Base-by-base conservation (phyloP, 2,113 vertebrate species). In the Albula goreensis region DNA sequence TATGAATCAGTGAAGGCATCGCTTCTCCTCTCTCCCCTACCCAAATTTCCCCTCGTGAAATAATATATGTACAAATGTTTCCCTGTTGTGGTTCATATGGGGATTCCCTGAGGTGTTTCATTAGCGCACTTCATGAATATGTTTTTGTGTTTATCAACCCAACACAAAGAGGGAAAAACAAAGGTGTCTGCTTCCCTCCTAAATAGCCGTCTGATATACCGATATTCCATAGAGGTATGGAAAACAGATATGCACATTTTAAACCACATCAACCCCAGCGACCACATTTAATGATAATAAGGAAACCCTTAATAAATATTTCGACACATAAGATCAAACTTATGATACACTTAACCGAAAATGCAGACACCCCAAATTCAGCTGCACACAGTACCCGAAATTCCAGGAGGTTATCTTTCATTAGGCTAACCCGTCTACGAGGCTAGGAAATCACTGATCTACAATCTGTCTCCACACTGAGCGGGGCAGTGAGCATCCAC, bases 91-190 rank as follows among this genome's bases (percentile, higher is more conserved):
- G 92, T 90, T 90, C 90, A 91, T 88, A 90, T 91, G 85, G 90
- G 88, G 85, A 89, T 89, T 74, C 70, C 70, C 70, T 7, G 70
- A 74, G 70, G 22, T 9, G n/a, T 31, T n/a, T 74, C 70, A 74
- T 74, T 74, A 74, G 70, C 22, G 70, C 10, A 31, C 22, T n/a
- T 74, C 70, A 74, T 74, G 70, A 74, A 74, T 74, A 31, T 31
- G n/a, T 7, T 74, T 74, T 74, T 22, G 70, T 74, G 8, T 56
- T 7, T 56, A 56, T 56, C 6, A 56, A 49, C 88, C 66, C 85
- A 89, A 91, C 91, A 92, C 91, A 92, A 92, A 92, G 88, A 83
- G 2, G 31, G 31, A 50, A 48, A 78, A 89, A 92, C 91, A 92
- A 92, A 91, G 90, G 85, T 83, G 89, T 80, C 82, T 86, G 88